Conservation (phyloP, 2,888 invertebrate species). For the Eilema caniola region DNA sequence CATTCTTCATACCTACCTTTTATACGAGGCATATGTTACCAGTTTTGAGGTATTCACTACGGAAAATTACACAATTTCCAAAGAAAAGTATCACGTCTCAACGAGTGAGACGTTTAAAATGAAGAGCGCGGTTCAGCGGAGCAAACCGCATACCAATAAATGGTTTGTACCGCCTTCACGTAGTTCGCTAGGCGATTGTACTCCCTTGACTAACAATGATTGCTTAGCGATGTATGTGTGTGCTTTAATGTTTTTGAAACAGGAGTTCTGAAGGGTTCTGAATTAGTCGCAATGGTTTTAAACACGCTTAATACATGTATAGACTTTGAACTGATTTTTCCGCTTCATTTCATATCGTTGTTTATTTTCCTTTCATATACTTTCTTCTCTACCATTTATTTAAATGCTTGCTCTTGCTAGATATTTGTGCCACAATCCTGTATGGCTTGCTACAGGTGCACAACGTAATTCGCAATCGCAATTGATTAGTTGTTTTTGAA, state of each 20-base stretch:
- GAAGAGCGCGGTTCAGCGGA: slow-evolving; percentile 56
- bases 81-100: slow-evolving; percentile 55
- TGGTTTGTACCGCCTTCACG: slow-evolving; percentile 69
- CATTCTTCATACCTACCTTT: neutral
- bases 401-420: too few species aligned
- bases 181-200: slow-evolving; percentile 54
- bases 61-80: slow-evolving; percentile 13
- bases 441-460: neutral
- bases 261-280: neutral
- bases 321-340: neutral
- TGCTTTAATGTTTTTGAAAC: slow-evolving; percentile 5
- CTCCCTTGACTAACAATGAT: slow-evolving; percentile 42
- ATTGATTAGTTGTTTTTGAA: neutral
- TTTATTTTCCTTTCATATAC: neutral
- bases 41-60: neutral
- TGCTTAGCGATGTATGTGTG: slow-evolving; percentile 22
- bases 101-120: slow-evolving; percentile 55
- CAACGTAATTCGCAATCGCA: neutral
- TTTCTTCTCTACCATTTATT: neutral
- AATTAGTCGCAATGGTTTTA: neutral
- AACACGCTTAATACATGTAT: neutral
- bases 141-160: slow-evolving; percentile 67
- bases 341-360: neutral
- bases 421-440: neutral
- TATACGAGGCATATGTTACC: neutral